Percentiles rank a stretch among this genome's conserved stretches.
These are phyloP conservation scores for Scomber scombrus DNA, from an alignment of 2,113 vertebrate species.

Conservation along the genomic window DNA sequence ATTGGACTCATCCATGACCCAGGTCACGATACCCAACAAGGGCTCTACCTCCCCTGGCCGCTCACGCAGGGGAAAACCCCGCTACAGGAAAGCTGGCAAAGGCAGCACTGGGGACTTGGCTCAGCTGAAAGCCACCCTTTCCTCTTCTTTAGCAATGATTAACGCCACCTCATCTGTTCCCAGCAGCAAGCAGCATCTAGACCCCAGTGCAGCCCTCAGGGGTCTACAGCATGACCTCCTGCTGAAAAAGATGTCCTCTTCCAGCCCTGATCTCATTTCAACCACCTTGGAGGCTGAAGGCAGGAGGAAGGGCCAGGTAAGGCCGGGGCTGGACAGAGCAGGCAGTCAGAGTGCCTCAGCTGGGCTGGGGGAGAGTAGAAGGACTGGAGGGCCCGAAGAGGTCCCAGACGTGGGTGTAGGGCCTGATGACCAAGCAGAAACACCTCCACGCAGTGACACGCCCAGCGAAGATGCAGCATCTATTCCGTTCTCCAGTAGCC, in stretches of 20 bases:
- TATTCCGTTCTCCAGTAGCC: constrained; percentile 91
- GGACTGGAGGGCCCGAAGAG: constrained; percentile 46
- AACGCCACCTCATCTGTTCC: constrained; percentile 71
- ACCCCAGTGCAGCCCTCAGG: constrained; percentile 85
- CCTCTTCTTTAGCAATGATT: constrained; percentile 78
- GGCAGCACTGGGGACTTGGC: constrained; percentile 92
- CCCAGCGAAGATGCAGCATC: constrained; percentile 89
- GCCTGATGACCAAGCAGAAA: constrained; percentile 76
- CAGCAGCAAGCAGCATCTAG: constrained; percentile 82
- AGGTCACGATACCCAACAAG: constrained; percentile 92
- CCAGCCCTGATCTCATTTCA: constrained; percentile 93
- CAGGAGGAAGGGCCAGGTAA: constrained; percentile 73
- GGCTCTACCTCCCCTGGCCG: constrained; percentile 92
- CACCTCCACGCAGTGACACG: constrained; percentile 86
- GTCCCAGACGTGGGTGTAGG: constrained; percentile 60
- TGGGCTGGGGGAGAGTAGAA: constrained; percentile 75
- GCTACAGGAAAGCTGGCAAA: constrained; percentile 90
- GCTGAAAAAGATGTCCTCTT: constrained; percentile 91
- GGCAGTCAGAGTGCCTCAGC: constrained; percentile 82
- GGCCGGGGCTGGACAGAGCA: constrained; percentile 72
- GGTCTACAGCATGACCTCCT: constrained; percentile 90
- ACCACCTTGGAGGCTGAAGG: constrained; percentile 88
- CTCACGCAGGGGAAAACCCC: constrained; percentile 90
- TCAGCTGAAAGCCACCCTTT: constrained; percentile 87
- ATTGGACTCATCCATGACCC: constrained; percentile 92